Conservation (phyloP, 1,140 invertebrate species). For the Argopecten irradians region DNA sequence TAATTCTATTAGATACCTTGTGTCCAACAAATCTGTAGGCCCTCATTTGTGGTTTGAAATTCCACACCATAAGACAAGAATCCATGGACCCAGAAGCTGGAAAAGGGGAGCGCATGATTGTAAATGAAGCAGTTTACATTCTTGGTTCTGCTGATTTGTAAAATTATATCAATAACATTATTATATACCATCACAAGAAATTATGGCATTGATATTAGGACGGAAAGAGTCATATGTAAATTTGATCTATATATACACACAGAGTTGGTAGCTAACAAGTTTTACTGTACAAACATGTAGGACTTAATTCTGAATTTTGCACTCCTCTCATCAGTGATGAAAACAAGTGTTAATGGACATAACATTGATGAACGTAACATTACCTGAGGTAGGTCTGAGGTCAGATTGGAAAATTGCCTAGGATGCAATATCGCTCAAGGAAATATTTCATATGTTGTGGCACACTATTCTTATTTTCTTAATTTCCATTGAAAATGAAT, state of each 20-base stretch:
- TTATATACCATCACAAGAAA: not conserved
- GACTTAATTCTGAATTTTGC: too few relatives aligned
- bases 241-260: not conserved
- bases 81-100: conserved; percentile 86
- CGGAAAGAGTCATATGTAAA: not conserved
- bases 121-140: not conserved
- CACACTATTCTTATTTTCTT: too few relatives aligned
- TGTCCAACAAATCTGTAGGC: conserved; percentile 78
- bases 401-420: too few relatives aligned
- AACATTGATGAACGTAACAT: too few relatives aligned
- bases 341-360: too few relatives aligned
- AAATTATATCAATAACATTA: not conserved
- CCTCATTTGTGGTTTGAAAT: conserved; percentile 80
- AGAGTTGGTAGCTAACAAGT: too few relatives aligned
- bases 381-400: too few relatives aligned
- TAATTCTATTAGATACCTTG: conserved; percentile 76
- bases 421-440: too few relatives aligned
- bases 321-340: too few relatives aligned
- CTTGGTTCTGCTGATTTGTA: not conserved
- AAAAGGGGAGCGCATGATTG: conserved; percentile 37
- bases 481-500: too few relatives aligned
- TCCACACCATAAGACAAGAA: conserved; percentile 88
- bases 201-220: not conserved
- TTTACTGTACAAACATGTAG: too few relatives aligned
- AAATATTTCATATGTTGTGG: too few relatives aligned